These are phyloP conservation scores for Diglossa cyanea DNA, from an alignment of 2,797 vertebrate genomes.

Conservation along the genomic window DNA sequence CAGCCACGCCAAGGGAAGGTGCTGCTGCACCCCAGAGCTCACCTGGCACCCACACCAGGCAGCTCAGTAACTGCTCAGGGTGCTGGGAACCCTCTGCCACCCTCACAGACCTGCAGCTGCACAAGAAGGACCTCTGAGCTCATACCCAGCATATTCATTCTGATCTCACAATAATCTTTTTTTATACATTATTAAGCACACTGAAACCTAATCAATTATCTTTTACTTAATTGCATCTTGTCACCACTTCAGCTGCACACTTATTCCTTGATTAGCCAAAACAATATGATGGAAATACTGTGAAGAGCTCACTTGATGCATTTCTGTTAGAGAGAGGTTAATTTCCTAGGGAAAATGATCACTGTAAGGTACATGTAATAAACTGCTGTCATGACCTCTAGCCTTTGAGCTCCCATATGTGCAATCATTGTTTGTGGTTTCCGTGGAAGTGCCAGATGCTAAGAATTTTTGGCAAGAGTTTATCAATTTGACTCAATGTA, in stretches of 20 bases:
- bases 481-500: conserved; percentile 44
- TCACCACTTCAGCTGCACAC: neutral
- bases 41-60: neutral
- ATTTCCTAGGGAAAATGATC: conserved; percentile 56
- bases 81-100: neutral
- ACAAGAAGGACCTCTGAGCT: neutral
- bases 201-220: conserved; percentile 50
- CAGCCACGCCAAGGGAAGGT: neutral
- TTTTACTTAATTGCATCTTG: conserved; percentile 50
- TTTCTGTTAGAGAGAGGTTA: conserved; percentile 29
- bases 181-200: neutral
- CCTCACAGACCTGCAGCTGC: neutral
- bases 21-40: neutral
- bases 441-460: conserved; percentile 34
- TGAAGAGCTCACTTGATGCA: conserved; percentile 24
- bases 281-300: neutral
- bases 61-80: rapidly evolving
- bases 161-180: neutral
- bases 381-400: conserved; percentile 71
- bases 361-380: conserved; percentile 71
- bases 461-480: conserved; percentile 61
- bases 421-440: conserved; percentile 55
- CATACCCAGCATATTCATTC: neutral
- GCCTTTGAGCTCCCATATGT: conserved; percentile 60
- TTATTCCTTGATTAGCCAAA: conserved; percentile 26